A percentile compares a stretch with the other conserved stretches of the same genome.
phyloP scores from a whole-genome alignment of 2,113 vertebrate species.

The western clawed frog (Xenopus tropicalis) region DNA sequence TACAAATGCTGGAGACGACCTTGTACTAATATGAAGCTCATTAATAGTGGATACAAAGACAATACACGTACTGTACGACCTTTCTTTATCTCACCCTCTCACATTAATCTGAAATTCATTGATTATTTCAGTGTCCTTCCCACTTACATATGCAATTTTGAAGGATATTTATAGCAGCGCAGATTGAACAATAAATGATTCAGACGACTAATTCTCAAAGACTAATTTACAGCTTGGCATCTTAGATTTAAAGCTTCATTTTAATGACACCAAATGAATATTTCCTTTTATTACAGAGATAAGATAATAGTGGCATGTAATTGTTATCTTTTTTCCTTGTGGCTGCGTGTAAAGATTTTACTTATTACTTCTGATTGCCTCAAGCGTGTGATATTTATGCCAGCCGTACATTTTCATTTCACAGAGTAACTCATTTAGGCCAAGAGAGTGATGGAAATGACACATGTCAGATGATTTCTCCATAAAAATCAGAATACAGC shows the following conservation, averaged over 20 bases:
- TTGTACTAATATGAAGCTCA: conserved; percentile 48
- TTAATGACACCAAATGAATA: conserved; percentile 60
- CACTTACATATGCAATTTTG: conserved; percentile 58
- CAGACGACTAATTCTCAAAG: conserved; percentile 54
- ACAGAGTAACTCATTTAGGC: conserved; percentile 51
- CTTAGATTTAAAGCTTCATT: conserved; percentile 62
- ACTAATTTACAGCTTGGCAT: conserved; percentile 64
- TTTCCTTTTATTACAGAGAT: conserved; percentile 61
- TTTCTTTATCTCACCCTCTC: conserved; percentile 51
- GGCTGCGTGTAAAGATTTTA: conserved; percentile 55
- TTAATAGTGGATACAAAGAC: conserved; percentile 55
- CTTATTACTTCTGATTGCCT: conserved; percentile 54
- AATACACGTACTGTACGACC: conserved; percentile 40
- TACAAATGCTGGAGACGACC: conserved; percentile 24
- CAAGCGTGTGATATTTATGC: conserved; percentile 56
- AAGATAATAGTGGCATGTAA: conserved; percentile 59
- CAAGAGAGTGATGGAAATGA: conserved; percentile 49
- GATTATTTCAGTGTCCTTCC: conserved; percentile 54
- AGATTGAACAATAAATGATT: conserved; percentile 63
- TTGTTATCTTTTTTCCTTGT: conserved; percentile 52
- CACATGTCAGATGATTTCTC: conserved; percentile 36
- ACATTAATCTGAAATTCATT: conserved; percentile 54
- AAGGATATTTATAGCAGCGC: conserved; percentile 59
- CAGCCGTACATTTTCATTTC: conserved; percentile 56
- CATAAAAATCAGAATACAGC: conserved; percentile 25